phyloP scores from a whole-genome alignment of 2,113 vertebrate genomes.

The Hiodon alosoides region DNA sequence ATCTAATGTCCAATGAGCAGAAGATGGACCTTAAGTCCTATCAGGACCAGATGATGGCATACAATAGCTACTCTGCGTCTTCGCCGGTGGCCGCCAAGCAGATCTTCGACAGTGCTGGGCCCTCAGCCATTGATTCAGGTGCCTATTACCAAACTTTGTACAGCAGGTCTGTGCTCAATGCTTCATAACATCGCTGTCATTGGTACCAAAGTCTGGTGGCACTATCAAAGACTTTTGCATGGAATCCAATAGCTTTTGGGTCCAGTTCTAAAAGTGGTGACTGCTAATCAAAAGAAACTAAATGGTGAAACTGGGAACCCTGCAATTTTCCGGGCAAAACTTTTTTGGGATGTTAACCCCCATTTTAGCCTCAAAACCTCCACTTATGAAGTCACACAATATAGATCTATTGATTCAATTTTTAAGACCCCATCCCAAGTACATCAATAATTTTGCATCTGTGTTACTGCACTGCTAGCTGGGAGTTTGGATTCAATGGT shows the following conservation, averaged over 20 bases:
- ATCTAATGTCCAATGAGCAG: conserved; percentile 83
- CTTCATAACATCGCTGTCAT: conserved; percentile 59
- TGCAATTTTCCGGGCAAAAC: conserved; percentile 31
- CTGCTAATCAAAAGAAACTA: neutral
- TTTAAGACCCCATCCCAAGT: neutral
- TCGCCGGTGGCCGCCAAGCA: conserved; percentile 63
- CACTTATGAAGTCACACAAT: conserved; percentile 19
- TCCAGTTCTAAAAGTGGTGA: neutral
- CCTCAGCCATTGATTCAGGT: conserved; percentile 66
- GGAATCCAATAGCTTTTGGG: conserved; percentile 9
- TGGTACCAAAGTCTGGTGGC: neutral
- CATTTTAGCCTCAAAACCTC: conserved; percentile 5
- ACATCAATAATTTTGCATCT: neutral
- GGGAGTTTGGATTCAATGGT: conserved; percentile 13
- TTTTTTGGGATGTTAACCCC: conserved; percentile 13
- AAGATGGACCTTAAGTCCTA: conserved; percentile 78
- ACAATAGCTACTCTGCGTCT: conserved; percentile 58
- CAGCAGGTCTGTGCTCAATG: conserved; percentile 79
- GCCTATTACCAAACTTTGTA: conserved; percentile 83
- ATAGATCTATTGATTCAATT: neutral
- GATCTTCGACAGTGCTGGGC: conserved; percentile 64
- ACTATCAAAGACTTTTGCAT: conserved; percentile 19
- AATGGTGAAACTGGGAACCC: conserved; percentile 19
- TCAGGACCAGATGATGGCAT: conserved; percentile 74
- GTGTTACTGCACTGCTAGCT: conserved; percentile 24